A percentile compares a stretch with the other conserved stretches of the same genome.
These are phyloP conservation scores for Hydra vulgaris DNA, from an alignment of 30 jellyfish, hydroid and myxozoan genomes.

Conservation along the genomic window DNA sequence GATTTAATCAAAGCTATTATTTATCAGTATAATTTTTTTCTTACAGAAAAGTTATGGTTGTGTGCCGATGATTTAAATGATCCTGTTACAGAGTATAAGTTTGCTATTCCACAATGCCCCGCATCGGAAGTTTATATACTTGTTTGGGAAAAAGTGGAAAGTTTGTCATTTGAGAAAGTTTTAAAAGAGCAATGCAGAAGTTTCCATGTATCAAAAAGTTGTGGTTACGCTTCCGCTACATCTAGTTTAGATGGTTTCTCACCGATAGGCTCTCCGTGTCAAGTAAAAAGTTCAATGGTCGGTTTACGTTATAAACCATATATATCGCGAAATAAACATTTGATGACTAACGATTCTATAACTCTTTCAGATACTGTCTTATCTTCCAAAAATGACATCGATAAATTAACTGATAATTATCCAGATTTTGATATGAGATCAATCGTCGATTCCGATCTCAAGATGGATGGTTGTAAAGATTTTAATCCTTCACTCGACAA, in stretches of 20 bases:
- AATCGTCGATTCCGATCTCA: background rate
- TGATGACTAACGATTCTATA: background rate
- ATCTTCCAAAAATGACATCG: background rate
- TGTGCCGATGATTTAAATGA: conserved; percentile 21
- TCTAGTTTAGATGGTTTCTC: background rate
- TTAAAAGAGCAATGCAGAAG: background rate
- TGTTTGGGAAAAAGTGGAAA: conserved; percentile 14
- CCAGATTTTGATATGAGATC: background rate
- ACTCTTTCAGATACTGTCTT: background rate
- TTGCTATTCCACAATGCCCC: conserved; percentile 16
- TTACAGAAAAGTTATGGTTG: conserved; percentile 25
- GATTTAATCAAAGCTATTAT: background rate
- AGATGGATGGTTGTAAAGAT: background rate
- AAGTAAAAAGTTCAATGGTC: background rate
- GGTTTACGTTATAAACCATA: background rate
- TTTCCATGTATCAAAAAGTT: background rate
- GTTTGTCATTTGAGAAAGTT: background rate
- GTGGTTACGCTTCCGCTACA: background rate
- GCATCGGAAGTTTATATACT: conserved; percentile 18
- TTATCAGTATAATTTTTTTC: background rate
- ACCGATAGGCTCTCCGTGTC: background rate
- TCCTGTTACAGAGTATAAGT: conserved; percentile 15
- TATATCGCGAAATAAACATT: background rate
- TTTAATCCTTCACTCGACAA: background rate
- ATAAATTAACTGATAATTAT: background rate